Base-by-base conservation (phyloP, 2,797 vertebrate species). In the Orestias chungarensis region DNA sequence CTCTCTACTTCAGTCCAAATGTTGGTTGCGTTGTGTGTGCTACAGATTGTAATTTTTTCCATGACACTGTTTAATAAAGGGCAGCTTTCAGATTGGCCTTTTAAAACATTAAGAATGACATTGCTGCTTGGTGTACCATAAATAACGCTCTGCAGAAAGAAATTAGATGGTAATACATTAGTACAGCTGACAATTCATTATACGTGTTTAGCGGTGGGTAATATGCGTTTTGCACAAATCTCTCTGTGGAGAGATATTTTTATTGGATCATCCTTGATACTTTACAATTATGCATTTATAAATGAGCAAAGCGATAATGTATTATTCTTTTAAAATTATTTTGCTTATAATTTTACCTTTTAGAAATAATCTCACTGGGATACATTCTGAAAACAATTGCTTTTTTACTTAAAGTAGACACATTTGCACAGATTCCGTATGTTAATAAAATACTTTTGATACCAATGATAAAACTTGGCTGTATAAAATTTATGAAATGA, bases 61-160 rank as follows among this genome's bases (percentile, higher is more conserved):
- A 62, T 42, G 59, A 62, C 59, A 25, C 35, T 14, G 25, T 62
- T 62, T 62, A 40, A 40, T 42, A 25, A 62, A 62, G 35, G 35
- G 23, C 35, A 62, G 35, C 35, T 62, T 20, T 62, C 35, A 40
- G 4, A 62, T 62, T 40, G 40, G 35, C 11, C 35, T n/a, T 40
- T 62, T 40, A 40, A 40, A n/a, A 40, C 33, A 62, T 10, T 38
- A 35, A 61, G 38, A 38, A 59, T 35, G 8, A 59, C 35, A 6
- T 33, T 59, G 35, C 18, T 59, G 55, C 31, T 59, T 59, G 31
- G 29, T 59, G 55, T 55, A 18, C 54, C 54, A 18, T 55, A 55
- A 55, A 18, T 55, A 17, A 55, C 3, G 15, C 54, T 55, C 31
- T 33, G 29, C 31, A 35, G 31, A 59, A 29, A 59, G 20, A 14